A percentile compares a stretch with the other conserved stretches of the same genome.
Conservation (phyloP, 2,113 vertebrate genomes). For the Halcyon senegalensis region DNA sequence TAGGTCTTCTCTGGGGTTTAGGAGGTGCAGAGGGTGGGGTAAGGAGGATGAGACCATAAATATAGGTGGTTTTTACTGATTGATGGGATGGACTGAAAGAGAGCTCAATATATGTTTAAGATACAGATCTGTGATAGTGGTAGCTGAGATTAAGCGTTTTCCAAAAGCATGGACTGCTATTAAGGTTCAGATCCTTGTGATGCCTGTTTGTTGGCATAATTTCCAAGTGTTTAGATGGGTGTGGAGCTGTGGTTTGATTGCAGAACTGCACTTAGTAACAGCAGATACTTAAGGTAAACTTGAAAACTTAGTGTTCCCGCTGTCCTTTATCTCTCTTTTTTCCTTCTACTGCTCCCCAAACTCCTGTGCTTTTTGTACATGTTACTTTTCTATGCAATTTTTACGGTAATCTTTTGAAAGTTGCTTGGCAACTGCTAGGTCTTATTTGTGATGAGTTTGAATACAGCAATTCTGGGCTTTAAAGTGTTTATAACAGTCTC, state of each 20-base stretch:
- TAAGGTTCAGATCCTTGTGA: background rate
- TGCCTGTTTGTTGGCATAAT: background rate
- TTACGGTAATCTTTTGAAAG: background rate
- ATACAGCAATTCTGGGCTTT: background rate
- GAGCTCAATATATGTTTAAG: background rate
- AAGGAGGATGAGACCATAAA: background rate
- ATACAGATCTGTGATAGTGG: background rate
- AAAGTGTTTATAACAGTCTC: background rate
- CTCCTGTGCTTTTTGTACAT: background rate
- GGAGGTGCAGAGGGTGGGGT: background rate
- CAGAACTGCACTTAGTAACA: background rate
- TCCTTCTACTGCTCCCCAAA: background rate
- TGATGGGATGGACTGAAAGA: background rate
- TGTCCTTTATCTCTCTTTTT: background rate
- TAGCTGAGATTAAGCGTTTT: background rate
- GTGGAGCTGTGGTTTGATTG: background rate
- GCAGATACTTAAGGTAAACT: background rate
- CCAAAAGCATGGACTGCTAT: background rate
- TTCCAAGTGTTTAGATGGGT: background rate
- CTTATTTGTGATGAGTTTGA: background rate
- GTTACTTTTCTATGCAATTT: background rate
- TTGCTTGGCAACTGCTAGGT: conserved; percentile 21
- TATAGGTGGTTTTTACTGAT: background rate
- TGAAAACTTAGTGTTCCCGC: background rate
- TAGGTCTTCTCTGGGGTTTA: background rate